Evolutionary conservation across 1,140 invertebrate genomes (phyloP), one percentile per base, ranked within the genome.

Genomic region (Nomia melanderi): DNA sequence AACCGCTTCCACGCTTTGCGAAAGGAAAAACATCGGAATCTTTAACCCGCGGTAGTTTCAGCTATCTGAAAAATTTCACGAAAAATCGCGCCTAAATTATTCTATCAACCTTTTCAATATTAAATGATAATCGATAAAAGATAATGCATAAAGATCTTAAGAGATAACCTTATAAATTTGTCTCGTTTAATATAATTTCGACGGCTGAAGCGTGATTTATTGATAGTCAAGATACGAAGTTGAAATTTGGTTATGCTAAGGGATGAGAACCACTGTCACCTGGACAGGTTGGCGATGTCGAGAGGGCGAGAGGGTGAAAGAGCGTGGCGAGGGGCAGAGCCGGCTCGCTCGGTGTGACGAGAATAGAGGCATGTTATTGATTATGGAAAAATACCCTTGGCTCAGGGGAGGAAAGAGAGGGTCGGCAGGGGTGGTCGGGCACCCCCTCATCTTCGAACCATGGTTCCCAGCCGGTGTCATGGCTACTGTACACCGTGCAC

Each of bases 301-400:
- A 77, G 78, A 78, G 77, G 81, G 67, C 27, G 85, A 81, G 74
- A 69, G 72, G 57, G 64, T 64, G 74, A 60, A 53, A 20, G 60
- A 53, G 66, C 20, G 83, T 75, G 84, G 87, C 60, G 83, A 85
- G 84, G 62, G 84, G 83, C 62, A 83, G 77, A 85, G 70, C 84
- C 85, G 81, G 88, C 82, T 84, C 77, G 87, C 85, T 89, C 82
- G 83, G 87, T 89, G 87, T 88, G 87, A 89, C 88, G 88, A 88
- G 88, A 90, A 90, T 90, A 90, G 88, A 89, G 86, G 89, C 88
- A 88, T 89, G 87, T 89, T 90, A 90, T 90, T 90, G 89, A 90
- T 90, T 89, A 90, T 89, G 89, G 88, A 90, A 90, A 90, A 90
- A 88, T 90, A 90, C 88, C 87, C 86, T 84, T 82, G 82, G 82